Conservation (phyloP, 2,888 invertebrate species). For the Lasioglossum calceatum region DNA sequence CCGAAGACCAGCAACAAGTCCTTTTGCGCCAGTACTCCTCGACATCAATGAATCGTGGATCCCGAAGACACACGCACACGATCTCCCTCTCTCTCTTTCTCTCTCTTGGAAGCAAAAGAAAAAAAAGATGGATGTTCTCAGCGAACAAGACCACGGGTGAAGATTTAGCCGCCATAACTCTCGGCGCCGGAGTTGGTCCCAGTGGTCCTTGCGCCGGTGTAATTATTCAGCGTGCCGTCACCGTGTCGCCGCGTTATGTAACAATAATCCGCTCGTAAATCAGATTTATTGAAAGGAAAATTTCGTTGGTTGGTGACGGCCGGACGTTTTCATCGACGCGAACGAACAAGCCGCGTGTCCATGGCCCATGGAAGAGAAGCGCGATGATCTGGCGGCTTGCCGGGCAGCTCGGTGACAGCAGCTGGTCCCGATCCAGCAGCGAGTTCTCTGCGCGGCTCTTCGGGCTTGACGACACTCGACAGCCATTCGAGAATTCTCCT, state of each 20-base stretch:
- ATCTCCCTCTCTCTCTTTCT: no score
- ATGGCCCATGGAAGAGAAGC: constrained; percentile 33
- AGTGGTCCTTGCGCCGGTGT: background rate
- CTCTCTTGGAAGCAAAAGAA: background rate
- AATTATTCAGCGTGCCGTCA: constrained; percentile 34
- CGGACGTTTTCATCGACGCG: constrained; percentile 26
- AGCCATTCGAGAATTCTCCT: constrained; percentile 18
- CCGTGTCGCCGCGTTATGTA: constrained; percentile 5
- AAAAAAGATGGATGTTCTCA: background rate
- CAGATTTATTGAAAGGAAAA: constrained; percentile 28
- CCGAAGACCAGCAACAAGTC: background rate
- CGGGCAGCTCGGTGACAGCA: constrained; percentile 75
- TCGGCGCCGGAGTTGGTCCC: background rate
- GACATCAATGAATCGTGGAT: constrained; percentile 2
- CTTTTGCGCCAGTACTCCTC: background rate
- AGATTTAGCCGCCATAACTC: constrained; percentile 22
- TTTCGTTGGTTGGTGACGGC: background rate
- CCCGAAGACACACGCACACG: background rate
- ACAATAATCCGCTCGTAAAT: constrained; percentile 40
- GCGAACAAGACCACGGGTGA: background rate
- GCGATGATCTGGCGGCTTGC: constrained; percentile 64
- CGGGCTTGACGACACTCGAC: constrained; percentile 26
- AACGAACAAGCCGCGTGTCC: background rate
- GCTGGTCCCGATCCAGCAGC: constrained; percentile 76
- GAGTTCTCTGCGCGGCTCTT: constrained; percentile 39